Conservation (phyloP, 1,140 invertebrate genomes). For the Eupeodes corollae region DNA sequence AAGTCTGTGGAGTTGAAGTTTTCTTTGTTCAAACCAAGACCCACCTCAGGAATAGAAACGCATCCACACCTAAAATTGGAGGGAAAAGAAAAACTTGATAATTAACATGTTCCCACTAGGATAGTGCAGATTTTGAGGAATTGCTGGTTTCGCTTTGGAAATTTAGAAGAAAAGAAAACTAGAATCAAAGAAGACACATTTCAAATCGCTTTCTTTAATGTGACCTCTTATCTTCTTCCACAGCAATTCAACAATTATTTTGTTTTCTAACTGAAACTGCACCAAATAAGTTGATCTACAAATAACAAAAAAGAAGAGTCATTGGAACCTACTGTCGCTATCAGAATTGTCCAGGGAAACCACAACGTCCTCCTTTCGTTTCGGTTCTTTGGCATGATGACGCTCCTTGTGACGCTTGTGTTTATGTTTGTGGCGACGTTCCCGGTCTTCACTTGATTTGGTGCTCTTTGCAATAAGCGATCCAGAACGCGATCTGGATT, state of each 20-base stretch:
- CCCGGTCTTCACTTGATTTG: neutral
- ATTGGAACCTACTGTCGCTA: constrained; percentile 12
- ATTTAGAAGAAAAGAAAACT: too few species aligned
- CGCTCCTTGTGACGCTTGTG: constrained; percentile 27
- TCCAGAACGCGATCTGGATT: neutral
- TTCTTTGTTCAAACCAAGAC: too few species aligned
- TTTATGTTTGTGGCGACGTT: constrained; percentile 16
- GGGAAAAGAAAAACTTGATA: constrained; percentile 8
- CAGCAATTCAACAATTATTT: neutral
- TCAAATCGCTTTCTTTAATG: neutral
- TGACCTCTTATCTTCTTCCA: neutral
- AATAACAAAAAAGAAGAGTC: too few species aligned
- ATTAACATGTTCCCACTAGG: constrained; percentile 2
- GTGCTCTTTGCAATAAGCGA: constrained; percentile 4
- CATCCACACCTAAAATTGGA: constrained; percentile 5
- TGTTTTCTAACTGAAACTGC: neutral
- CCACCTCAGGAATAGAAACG: neutral
- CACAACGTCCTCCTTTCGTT: constrained; percentile 15
- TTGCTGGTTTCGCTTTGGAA: neutral
- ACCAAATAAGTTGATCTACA: neutral
- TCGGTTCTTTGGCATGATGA: constrained; percentile 1
- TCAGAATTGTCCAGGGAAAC: constrained; percentile 32
- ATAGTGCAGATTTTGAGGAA: constrained; percentile 5
- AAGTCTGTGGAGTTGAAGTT: too few species aligned
- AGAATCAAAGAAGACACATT: neutral